phyloP scores from a whole-genome alignment of 2,797 vertebrate species.

The Pogonophryne albipinna region DNA sequence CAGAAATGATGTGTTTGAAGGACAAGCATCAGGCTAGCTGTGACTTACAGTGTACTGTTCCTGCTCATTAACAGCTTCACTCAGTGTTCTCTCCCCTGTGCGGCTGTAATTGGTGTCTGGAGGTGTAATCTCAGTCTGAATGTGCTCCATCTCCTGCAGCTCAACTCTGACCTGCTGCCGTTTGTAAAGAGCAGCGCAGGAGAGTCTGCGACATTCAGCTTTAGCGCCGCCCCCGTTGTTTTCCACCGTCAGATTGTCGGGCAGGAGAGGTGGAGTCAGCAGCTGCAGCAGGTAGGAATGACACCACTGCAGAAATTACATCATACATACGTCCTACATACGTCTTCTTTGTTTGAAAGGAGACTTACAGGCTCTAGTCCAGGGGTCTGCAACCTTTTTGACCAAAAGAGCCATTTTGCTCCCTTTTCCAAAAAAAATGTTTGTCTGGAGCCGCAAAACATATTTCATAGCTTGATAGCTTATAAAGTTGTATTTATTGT shows the following conservation, averaged over 20 bases:
- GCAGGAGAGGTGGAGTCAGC: slow-evolving; percentile 90
- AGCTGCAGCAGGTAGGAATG: slow-evolving; percentile 90
- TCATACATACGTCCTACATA: too few species aligned
- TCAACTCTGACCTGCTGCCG: slow-evolving; percentile 95
- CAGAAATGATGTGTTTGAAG: slow-evolving; percentile 58
- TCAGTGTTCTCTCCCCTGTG: background rate
- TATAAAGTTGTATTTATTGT: too few species aligned
- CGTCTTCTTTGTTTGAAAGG: background rate
- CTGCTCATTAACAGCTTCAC: slow-evolving; percentile 59
- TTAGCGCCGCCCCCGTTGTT: slow-evolving; percentile 92
- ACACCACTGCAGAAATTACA: background rate
- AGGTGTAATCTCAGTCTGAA: background rate
- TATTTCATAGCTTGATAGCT: too few species aligned
- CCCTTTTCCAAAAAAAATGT: too few species aligned
- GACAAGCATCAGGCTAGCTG: slow-evolving; percentile 55
- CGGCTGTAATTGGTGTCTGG: slow-evolving; percentile 29
- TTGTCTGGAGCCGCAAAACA: too few species aligned
- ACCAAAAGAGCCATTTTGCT: too few species aligned
- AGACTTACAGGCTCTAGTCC: background rate
- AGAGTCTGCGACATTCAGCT: slow-evolving; percentile 86
- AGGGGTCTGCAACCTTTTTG: too few species aligned
- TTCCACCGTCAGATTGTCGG: slow-evolving; percentile 93
- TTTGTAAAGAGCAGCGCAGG: slow-evolving; percentile 88
- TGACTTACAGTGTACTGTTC: slow-evolving; percentile 32
- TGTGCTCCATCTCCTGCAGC: slow-evolving; percentile 78